Evolutionary conservation across 1,140 invertebrate species (phyloP).

Genomic region (Onthophagus taurus): DNA sequence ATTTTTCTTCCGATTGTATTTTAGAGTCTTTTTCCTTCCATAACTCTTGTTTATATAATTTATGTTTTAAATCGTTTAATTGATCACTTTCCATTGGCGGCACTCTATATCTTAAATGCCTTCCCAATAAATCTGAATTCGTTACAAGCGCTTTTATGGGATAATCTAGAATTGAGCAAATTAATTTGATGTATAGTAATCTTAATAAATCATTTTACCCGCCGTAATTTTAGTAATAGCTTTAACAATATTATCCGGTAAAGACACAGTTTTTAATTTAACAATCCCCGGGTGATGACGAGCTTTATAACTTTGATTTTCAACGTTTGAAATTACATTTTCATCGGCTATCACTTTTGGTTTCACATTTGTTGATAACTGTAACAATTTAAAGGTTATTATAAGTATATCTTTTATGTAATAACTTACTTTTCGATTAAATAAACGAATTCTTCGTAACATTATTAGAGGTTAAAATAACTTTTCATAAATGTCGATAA

Average conservation of each 20-base stretch:
- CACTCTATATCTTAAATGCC: constrained; percentile 49
- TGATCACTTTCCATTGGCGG: constrained; percentile 50
- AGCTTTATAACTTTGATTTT: constrained; percentile 49
- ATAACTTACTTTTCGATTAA: constrained; percentile 1
- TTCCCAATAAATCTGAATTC: constrained; percentile 44
- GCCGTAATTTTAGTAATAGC: constrained; percentile 44
- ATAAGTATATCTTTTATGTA: not conserved
- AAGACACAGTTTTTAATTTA: constrained; percentile 36
- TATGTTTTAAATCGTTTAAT: constrained; percentile 36
- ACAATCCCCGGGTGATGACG: constrained; percentile 58
- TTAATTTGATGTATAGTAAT: not conserved
- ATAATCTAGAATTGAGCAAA: constrained; percentile 36
- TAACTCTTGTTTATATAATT: constrained; percentile 37
- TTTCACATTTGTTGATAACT: constrained; percentile 16
- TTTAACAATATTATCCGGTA: constrained; percentile 50
- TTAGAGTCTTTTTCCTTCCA: constrained; percentile 40
- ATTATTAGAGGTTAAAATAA: too few species aligned
- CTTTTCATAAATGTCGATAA: too few species aligned
- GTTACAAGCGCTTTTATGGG: constrained; percentile 42
- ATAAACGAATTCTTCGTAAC: too few species aligned
- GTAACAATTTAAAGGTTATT: not conserved
- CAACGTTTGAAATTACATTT: constrained; percentile 42
- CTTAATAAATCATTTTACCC: constrained; percentile 25
- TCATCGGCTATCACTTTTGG: constrained; percentile 40
- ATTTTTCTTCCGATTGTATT: constrained; percentile 44